Evolutionary conservation across 2,888 invertebrate species (phyloP).

Genomic region (Pimpla rufipes): DNA sequence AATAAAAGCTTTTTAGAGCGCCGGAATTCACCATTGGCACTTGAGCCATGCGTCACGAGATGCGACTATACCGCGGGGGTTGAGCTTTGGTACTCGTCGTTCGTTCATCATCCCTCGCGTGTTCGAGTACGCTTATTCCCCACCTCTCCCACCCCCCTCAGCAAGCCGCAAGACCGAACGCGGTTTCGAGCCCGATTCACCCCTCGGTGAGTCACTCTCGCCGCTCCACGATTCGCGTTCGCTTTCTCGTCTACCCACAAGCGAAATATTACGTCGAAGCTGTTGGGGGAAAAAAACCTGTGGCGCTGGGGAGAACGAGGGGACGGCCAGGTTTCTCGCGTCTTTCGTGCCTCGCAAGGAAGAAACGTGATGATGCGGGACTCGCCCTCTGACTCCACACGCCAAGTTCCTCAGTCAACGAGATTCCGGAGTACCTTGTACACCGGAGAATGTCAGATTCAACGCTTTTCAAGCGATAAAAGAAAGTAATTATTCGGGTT

Average conservation of each 20-base stretch:
- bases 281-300: neutral
- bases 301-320: neutral
- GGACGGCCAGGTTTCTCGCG: conserved; percentile 1
- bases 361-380: too few species aligned
- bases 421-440: conserved; percentile 49
- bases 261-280: conserved; percentile 33
- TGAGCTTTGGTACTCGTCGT: conserved; percentile 25
- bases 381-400: neutral
- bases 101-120: conserved; percentile 55
- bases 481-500: too few species aligned
- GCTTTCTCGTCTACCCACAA: conserved; percentile 12
- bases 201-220: conserved; percentile 56
- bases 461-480: too few species aligned
- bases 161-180: conserved; percentile 13
- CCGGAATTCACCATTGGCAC: conserved; percentile 45
- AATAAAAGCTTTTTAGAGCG: conserved; percentile 40
- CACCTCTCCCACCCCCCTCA: neutral
- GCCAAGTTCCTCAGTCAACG: conserved; percentile 53
- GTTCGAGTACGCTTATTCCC: conserved; percentile 38
- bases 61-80: neutral
- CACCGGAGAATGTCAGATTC: too few species aligned
- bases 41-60: conserved; percentile 16
- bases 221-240: conserved; percentile 15
- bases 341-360: conserved; percentile 22
- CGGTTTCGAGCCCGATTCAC: conserved; percentile 58